Conservation (phyloP, 2,888 invertebrate genomes). For the Linyphia triangularis region DNA sequence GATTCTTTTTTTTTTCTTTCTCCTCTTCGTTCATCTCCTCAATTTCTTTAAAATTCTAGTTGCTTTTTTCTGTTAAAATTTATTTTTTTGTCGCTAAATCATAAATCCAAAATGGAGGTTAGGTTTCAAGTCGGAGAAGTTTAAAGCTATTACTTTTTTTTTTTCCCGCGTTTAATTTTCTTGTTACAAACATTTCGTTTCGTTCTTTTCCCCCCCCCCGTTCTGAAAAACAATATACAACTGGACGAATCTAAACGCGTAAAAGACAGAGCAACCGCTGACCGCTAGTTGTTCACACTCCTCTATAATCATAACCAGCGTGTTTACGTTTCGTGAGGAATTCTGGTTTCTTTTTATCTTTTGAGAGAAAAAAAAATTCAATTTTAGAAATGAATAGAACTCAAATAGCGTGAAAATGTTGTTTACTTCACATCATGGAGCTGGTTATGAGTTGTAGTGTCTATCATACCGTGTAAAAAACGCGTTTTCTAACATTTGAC, state of each 20-base stretch:
- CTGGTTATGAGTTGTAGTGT: not conserved
- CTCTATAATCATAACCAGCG: not conserved
- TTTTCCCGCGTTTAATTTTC: not conserved
- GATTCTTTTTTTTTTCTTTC: not conserved
- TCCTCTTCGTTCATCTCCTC: not conserved
- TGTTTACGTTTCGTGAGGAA: too few species aligned
- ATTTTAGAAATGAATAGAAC: not conserved
- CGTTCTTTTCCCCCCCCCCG: not conserved
- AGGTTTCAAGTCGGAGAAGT: not conserved
- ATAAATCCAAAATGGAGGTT: constrained; percentile 20
- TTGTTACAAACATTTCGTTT: constrained; percentile 9
- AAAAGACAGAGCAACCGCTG: too few species aligned
- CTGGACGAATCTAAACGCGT: not conserved
- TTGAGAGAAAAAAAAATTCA: not conserved
- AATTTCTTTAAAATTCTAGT: not conserved
- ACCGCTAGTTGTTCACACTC: too few species aligned
- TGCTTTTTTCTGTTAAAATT: not conserved
- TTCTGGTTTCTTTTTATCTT: not conserved
- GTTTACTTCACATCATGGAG: not conserved
- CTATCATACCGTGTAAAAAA: not conserved
- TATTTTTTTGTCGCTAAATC: constrained; percentile 13
- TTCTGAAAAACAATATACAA: not conserved
- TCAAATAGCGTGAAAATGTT: not conserved
- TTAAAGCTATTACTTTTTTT: not conserved
- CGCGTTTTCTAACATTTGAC: not conserved